Evolutionary conservation across 2,888 invertebrate species (phyloP).

Genomic region (Apotomis capreana): DNA sequence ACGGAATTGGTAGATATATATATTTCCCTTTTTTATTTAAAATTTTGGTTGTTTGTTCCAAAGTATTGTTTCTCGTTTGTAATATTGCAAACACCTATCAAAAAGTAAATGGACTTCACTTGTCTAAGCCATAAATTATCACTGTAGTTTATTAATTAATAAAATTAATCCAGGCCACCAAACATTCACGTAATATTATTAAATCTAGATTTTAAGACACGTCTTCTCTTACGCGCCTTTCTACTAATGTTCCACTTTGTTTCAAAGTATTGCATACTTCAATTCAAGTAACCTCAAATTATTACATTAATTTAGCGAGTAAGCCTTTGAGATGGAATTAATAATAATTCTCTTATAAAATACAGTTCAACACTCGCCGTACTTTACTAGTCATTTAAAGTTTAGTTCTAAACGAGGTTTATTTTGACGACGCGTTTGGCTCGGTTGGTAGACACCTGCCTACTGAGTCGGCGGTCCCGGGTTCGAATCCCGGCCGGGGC

Average conservation of each 20-base stretch:
- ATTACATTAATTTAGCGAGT: slow-evolving; percentile 7
- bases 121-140: neutral
- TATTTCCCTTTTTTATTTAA: too few species aligned
- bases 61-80: too few species aligned
- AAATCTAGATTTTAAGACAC: neutral
- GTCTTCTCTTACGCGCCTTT: neutral
- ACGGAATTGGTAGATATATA: too few species aligned
- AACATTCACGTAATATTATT: neutral
- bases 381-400: slow-evolving; percentile 1
- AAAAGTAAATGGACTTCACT: too few species aligned
- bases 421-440: too few species aligned
- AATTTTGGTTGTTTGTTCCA: too few species aligned
- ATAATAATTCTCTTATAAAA: slow-evolving; percentile 6
- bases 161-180: neutral
- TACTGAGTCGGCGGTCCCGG: too few species aligned
- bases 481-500: too few species aligned
- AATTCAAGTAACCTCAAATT: slow-evolving; percentile 15
- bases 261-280: neutral
- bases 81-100: too few species aligned
- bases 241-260: neutral
- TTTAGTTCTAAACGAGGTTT: slow-evolving; percentile 12
- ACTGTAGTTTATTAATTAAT: neutral
- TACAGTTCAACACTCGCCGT: slow-evolving; percentile 8
- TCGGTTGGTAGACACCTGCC: too few species aligned
- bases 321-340: slow-evolving; percentile 12